phyloP scores from a whole-genome alignment of 2,113 vertebrate species.

The Addax nasomaculatus region DNA sequence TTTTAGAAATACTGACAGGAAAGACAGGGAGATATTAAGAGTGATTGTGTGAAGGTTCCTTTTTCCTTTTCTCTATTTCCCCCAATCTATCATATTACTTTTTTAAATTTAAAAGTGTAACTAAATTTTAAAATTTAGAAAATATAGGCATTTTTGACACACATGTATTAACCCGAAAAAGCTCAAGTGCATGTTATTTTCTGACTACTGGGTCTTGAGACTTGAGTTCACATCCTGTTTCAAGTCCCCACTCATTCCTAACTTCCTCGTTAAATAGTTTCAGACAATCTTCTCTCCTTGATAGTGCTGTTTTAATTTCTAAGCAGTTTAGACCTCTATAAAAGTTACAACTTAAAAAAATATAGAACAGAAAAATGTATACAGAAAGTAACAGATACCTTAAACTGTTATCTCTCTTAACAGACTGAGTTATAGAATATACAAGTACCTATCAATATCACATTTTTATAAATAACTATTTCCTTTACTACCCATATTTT shows the following conservation, averaged over 20 bases:
- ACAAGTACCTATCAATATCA: background rate
- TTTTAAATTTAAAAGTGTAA: background rate
- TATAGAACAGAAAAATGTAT: background rate
- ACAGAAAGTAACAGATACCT: background rate
- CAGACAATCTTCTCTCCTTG: background rate
- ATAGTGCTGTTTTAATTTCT: background rate
- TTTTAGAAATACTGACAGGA: background rate
- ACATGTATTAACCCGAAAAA: background rate
- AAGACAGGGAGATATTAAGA: background rate
- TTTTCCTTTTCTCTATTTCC: background rate
- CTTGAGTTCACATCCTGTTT: background rate
- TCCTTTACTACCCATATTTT: background rate
- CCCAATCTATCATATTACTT: background rate
- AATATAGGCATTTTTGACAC: background rate
- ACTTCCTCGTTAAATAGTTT: background rate
- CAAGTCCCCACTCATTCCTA: background rate
- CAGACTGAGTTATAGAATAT: background rate
- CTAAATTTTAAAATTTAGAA: slow-evolving; percentile 1
- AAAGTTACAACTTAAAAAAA: background rate
- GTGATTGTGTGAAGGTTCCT: background rate
- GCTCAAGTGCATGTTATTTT: background rate
- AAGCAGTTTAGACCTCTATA: background rate
- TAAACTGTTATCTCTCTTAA: background rate
- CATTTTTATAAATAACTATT: background rate
- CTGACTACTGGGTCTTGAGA: background rate